phyloP scores from a whole-genome alignment of 2,113 vertebrate species.

The Lycaon pictus region DNA sequence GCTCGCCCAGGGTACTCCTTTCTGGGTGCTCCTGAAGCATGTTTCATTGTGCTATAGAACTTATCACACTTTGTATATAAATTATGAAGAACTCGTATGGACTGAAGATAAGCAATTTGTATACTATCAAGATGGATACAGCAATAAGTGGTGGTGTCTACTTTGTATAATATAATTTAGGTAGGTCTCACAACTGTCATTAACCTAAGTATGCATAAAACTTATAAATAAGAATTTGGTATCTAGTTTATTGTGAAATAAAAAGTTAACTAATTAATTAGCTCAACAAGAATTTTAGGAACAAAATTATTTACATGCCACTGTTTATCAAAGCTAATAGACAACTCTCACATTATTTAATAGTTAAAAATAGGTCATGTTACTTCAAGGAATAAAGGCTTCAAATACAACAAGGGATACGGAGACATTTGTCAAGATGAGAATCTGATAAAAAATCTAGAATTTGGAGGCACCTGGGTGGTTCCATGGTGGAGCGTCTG shows the following conservation, averaged over 20 bases:
- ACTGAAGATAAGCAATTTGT: background rate
- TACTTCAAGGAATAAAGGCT: background rate
- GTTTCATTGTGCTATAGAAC: background rate
- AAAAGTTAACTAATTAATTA: background rate
- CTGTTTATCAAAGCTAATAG: background rate
- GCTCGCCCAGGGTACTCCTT: background rate
- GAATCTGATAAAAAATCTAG: background rate
- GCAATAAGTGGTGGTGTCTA: background rate
- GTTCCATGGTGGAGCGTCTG: no score
- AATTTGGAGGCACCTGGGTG: background rate
- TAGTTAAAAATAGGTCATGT: background rate
- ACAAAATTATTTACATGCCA: background rate
- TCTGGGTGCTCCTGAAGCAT: background rate
- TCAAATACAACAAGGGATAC: background rate
- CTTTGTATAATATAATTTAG: background rate
- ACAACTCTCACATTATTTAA: background rate
- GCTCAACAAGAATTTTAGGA: background rate
- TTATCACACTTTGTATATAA: background rate
- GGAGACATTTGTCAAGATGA: background rate
- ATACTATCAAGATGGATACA: background rate
- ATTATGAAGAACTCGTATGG: background rate
- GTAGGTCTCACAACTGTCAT: background rate
- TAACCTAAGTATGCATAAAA: background rate
- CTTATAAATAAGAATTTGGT: background rate
- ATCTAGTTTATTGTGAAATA: background rate